These are phyloP conservation scores for Euzophera pinguis DNA, from an alignment of 2,888 invertebrate species.

Conservation along the genomic window DNA sequence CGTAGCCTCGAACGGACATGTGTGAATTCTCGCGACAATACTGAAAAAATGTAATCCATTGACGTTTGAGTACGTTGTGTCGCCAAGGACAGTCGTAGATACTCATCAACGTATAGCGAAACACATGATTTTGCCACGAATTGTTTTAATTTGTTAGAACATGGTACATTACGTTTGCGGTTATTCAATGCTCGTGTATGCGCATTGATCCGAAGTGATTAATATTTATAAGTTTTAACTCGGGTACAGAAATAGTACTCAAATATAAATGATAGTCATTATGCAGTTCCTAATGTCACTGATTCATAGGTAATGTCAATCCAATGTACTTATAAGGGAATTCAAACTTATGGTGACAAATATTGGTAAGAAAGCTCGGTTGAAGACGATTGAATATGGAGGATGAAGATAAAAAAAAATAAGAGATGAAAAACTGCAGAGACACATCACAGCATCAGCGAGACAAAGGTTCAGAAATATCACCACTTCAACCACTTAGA, in stretches of 20 bases:
- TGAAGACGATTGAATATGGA: no score
- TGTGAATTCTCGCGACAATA: conserved; percentile 30
- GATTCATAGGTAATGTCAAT: no score
- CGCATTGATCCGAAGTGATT: conserved; percentile 11
- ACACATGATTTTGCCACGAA: background rate
- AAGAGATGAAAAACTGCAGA: no score
- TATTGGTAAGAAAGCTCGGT: no score
- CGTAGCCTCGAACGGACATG: conserved; percentile 38
- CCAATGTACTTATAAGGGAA: no score
- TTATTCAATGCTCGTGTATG: conserved; percentile 10
- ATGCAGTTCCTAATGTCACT: no score
- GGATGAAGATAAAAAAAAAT: no score
- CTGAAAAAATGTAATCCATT: conserved; percentile 14
- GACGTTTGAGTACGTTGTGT: conserved; percentile 6
- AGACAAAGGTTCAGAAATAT: no score
- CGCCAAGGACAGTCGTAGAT: background rate
- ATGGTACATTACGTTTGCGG: background rate
- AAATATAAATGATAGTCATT: background rate
- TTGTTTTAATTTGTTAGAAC: conserved; percentile 1
- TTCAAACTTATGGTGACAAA: no score
- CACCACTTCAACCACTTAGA: no score
- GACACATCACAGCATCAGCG: no score
- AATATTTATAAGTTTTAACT: conserved; percentile 8
- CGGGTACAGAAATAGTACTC: background rate
- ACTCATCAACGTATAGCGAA: background rate